Base-by-base conservation (phyloP, 53 echinoderm and acorn worm species). In the Stichopus horrens region DNA sequence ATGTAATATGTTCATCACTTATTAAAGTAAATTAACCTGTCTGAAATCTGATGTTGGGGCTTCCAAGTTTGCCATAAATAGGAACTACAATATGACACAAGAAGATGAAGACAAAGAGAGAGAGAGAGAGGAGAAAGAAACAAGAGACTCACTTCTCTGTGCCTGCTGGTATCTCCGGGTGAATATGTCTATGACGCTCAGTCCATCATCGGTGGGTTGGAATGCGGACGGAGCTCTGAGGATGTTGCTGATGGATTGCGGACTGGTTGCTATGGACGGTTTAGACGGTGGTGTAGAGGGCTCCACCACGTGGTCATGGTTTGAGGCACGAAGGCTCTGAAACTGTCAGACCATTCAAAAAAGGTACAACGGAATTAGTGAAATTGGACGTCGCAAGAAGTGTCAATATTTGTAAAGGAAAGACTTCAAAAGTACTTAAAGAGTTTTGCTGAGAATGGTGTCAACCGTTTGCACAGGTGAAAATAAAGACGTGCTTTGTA, bases 181-280 rank as follows among this genome's bases (percentile, higher is more conserved):
- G 90, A 92, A 95, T 53, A 97, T 95, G 87, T 94, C 94, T 81
- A 97, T 95, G 18, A 97, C 97, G 86, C 97, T 97, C 58, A 94
- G 87, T 51, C 97, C 97, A 88, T 97, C 97, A 11, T 88, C 86
- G 20, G 92, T 86, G 71, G 92, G 92, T 20, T 92, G 86, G 21
- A 88, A 83, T 9, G 89, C 76, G 74, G 87, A 87, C 85, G 83
- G 84, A 60, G 90, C 84, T 67, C 74, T 58, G 58, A 88, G 56
- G 55, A 87, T 77, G 71, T 54, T 86, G 21, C 78, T 91, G 54
- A 76, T 76, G 73, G 55, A 55, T 55, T 84, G 55, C 74, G 84
- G 83, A 74, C 19, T 74, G 52, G 74, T 11, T 37, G n/a, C 80
- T 37, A 74, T 52, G 66, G 66, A 85, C 66, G 85, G 85, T 11